Evolutionary conservation across 2,888 invertebrate genomes (phyloP).

Genomic region (Rhyacophila evoluta): DNA sequence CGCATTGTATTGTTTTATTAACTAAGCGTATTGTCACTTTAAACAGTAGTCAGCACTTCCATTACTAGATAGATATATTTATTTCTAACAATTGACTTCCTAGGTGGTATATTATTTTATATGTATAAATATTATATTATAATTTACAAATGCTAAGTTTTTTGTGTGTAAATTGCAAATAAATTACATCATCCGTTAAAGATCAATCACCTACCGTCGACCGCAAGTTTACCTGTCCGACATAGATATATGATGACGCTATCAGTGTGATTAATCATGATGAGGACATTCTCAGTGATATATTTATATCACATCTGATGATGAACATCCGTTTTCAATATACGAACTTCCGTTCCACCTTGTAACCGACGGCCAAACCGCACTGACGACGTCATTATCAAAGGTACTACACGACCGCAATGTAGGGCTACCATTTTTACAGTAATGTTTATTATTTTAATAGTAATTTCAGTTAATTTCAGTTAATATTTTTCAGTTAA

Average conservation of each 20-base stretch:
- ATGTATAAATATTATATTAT: too few relatives aligned
- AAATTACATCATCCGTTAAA: neutral
- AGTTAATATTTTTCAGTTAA: too few relatives aligned
- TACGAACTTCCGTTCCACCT: conserved; percentile 3
- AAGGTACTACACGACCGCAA: neutral
- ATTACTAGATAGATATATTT: too few relatives aligned
- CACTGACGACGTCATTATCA: neutral
- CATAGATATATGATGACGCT: neutral
- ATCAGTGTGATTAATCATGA: neutral
- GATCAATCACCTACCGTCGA: neutral
- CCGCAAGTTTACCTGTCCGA: neutral
- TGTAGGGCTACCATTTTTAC: neutral
- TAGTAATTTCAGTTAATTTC: too few relatives aligned
- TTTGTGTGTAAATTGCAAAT: too few relatives aligned
- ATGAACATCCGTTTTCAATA: conserved; percentile 1
- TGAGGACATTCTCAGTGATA: neutral
- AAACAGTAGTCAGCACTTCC: too few relatives aligned
- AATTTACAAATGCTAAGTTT: too few relatives aligned
- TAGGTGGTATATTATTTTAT: too few relatives aligned
- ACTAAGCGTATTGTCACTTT: too few relatives aligned
- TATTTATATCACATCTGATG: neutral
- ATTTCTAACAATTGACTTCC: too few relatives aligned
- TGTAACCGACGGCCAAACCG: neutral
- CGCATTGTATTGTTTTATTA: too few relatives aligned
- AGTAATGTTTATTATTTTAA: neutral